phyloP scores from a whole-genome alignment of 2,113 vertebrate genomes.

The Dromiciops gliroides region DNA sequence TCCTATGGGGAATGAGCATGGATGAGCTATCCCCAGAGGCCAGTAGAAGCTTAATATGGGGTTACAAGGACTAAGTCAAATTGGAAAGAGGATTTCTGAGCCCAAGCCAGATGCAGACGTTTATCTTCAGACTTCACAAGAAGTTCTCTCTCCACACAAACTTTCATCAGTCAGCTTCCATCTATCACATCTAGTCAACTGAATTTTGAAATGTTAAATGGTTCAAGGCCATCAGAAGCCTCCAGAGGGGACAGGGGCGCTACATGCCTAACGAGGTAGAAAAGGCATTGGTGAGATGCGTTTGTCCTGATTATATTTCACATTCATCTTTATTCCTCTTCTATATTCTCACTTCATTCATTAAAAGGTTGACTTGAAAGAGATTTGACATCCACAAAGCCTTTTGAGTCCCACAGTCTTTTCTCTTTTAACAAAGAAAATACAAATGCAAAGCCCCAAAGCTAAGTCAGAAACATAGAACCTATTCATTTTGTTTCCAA shows the following conservation, averaged over 20 bases:
- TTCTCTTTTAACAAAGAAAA: constrained; percentile 45
- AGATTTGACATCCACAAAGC: neutral
- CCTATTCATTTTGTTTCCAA: neutral
- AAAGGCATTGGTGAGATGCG: neutral
- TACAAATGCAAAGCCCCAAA: constrained; percentile 16
- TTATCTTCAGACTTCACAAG: neutral
- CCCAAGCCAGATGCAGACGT: neutral
- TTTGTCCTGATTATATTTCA: neutral
- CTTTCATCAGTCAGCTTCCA: neutral
- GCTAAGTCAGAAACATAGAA: neutral
- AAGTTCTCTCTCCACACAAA: neutral
- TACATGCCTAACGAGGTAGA: neutral
- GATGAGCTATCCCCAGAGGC: neutral
- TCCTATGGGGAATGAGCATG: neutral
- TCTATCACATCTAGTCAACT: neutral
- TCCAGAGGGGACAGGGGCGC: neutral
- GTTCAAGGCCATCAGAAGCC: constrained; percentile 24
- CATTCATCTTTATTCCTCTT: neutral
- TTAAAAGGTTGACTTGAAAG: constrained; percentile 20
- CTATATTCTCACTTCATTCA: constrained; percentile 12
- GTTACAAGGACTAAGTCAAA: neutral
- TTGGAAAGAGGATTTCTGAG: neutral
- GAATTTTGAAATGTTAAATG: constrained; percentile 17
- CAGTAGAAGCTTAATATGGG: neutral
- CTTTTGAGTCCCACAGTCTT: neutral